Base-by-base conservation (phyloP, 2,888 invertebrate genomes). In the Caenorhabditis becei region DNA sequence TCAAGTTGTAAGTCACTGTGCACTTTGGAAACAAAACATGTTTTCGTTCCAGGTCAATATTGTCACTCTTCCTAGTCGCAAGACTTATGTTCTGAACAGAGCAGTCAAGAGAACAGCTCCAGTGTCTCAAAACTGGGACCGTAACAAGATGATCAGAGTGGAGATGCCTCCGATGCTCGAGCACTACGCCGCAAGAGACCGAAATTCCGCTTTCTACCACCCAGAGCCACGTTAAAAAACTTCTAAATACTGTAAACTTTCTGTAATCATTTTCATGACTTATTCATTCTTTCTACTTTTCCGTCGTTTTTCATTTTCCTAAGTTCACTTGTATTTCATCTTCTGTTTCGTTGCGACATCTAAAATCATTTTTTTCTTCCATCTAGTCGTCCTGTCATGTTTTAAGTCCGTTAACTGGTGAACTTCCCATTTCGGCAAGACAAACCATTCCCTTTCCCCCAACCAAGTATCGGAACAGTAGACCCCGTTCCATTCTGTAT, bases 381-480 rank as follows among this genome's bases (percentile, higher is more conserved):
- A 51, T 56, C 54, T 56, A 56, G 54, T 56, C 54, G 54, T 28
- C 16, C 18, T 56, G 14, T 32, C 54, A 56, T 56, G 54, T 56
- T 56, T 56, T n/a, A 56, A 56, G 16, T 23, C 14, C 2, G 26
- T 1, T 4, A 1, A 53, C 53, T n/a, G 54, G 54, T 56, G 3
- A n/a, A 2, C 24, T 53, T 47, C 18, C 47, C 47, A 47, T 47
- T 4, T 47, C 47, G 47, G 18, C n/a, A 47, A n/a, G 20, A n/a
- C n/a, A 10, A 47, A n/a, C 20, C 47, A 47, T 47, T 47, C 47
- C 47, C 18, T 41, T 41, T 14, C 14, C 14, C 5, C 4, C 5
- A 2, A 18, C 18, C 47, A n/a, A 47, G 16, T 14, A 16, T 41
- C 16, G 3, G 14, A 47, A 10, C 18, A 47, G 18, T 18, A 18